These are phyloP conservation scores for Diabrotica balteata DNA, from an alignment of 2,888 invertebrate species.

Conservation along the genomic window DNA sequence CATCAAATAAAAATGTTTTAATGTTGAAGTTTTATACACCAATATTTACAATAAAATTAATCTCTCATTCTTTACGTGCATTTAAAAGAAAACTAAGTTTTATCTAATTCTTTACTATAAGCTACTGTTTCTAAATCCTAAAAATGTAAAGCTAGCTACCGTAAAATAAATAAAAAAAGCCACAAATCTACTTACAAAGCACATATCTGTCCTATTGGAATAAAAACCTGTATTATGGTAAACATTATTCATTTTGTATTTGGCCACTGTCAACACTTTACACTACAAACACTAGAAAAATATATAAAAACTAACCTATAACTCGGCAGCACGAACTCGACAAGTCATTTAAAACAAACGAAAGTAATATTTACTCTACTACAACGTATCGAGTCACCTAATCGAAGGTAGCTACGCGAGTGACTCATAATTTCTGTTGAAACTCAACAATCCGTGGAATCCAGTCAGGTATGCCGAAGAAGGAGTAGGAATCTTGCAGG, in stretches of 20 bases:
- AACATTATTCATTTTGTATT: constrained; percentile 50
- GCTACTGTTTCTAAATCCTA: no score
- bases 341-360: constrained; percentile 20
- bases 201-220: constrained; percentile 48
- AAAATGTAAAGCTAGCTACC: no score
- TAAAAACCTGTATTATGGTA: constrained; percentile 48
- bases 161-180: constrained; percentile 2
- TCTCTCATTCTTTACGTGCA: no score
- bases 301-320: constrained; percentile 17
- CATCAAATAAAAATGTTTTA: no score
- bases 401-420: constrained; percentile 36
- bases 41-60: no score
- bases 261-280: constrained; percentile 28
- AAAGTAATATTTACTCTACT: constrained; percentile 22
- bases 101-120: no score
- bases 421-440: constrained; percentile 37
- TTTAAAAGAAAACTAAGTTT: no score
- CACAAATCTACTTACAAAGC: constrained; percentile 50
- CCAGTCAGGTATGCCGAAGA: constrained; percentile 37
- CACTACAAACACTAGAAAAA: constrained; percentile 15
- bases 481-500: constrained; percentile 33
- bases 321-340: constrained; percentile 23
- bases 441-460: constrained; percentile 33
- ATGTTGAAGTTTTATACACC: no score
- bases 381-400: constrained; percentile 28